A percentile compares a stretch with the other conserved stretches of the same genome.
Evolutionary conservation across 2,113 vertebrate genomes (phyloP).

Genomic region (Rostratula benghalensis): DNA sequence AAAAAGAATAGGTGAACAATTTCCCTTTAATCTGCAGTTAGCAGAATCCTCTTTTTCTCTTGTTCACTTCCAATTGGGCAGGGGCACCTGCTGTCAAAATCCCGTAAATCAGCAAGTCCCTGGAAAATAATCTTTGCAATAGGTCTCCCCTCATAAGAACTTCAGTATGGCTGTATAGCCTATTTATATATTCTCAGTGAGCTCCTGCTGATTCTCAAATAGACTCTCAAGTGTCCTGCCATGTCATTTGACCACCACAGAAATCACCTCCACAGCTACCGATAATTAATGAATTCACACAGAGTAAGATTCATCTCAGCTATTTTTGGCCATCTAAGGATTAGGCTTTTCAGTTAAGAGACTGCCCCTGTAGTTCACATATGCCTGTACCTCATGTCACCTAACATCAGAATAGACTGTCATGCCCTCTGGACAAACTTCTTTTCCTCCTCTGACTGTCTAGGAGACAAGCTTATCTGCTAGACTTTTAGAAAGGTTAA

Average conservation of each 20-base stretch:
- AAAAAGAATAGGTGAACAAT: background rate
- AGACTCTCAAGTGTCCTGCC: background rate
- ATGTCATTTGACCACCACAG: conserved; percentile 4
- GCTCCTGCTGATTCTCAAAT: background rate
- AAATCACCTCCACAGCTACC: background rate
- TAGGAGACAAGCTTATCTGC: background rate
- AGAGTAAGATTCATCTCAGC: background rate
- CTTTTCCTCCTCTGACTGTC: background rate
- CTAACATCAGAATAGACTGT: background rate
- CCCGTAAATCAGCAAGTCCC: conserved; percentile 10
- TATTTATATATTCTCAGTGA: conserved; percentile 2
- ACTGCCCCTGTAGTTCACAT: background rate
- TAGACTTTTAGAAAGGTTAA: background rate
- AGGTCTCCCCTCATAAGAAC: background rate
- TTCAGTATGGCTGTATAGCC: background rate
- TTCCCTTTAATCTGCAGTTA: conserved; percentile 32
- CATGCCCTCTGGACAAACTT: background rate
- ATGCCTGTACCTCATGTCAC: background rate
- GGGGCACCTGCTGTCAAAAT: conserved; percentile 31
- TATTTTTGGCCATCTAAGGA: conserved; percentile 15
- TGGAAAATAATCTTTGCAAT: conserved; percentile 31
- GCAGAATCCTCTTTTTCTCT: conserved; percentile 25
- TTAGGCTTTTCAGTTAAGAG: background rate
- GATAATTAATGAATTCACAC: conserved; percentile 24
- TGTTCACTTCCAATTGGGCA: background rate